phyloP scores from a whole-genome alignment of 1,140 invertebrate species.

The Drosophila bifasciata region DNA sequence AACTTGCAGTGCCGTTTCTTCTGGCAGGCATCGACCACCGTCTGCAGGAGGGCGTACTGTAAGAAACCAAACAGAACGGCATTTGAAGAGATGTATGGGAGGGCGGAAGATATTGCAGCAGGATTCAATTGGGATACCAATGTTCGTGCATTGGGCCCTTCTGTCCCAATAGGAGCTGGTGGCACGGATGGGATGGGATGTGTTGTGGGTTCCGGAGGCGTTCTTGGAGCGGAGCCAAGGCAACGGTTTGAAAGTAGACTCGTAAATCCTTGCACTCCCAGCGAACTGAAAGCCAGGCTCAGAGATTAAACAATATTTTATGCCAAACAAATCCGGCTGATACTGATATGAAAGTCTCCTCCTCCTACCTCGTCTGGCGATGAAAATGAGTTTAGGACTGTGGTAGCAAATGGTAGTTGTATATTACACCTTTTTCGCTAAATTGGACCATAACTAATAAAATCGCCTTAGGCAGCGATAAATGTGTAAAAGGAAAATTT shows the following conservation, averaged over 20 bases:
- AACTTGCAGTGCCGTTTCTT: conserved; percentile 95
- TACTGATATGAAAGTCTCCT: conserved; percentile 1
- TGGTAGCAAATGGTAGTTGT: conserved; percentile 5
- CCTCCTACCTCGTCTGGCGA: conserved; percentile 15
- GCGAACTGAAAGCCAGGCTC: conserved; percentile 25
- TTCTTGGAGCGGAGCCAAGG: conserved; percentile 31
- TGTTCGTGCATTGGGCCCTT: conserved; percentile 38
- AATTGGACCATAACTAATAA: conserved; percentile 25
- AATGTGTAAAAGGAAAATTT: conserved; percentile 25
- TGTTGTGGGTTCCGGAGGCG: conserved; percentile 17
- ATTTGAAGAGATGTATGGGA: conserved; percentile 10
- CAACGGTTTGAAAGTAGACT: conserved; percentile 24
- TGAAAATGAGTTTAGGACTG: conserved; percentile 1
- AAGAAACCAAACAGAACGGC: conserved; percentile 41
- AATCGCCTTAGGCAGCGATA: conserved; percentile 27
- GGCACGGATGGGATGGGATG: conserved; percentile 1
- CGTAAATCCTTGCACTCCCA: conserved; percentile 49
- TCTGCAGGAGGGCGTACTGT: conserved; percentile 95
- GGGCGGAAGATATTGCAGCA: conserved; percentile 13
- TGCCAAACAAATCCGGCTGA: conserved; percentile 49
- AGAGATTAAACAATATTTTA: conserved; percentile 55
- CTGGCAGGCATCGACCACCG: conserved; percentile 94
- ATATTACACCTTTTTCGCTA: conserved; percentile 12
- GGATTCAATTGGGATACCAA: conserved; percentile 12
- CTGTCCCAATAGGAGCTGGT: conserved; percentile 31